Percentiles rank a stretch among this genome's conserved stretches.
Evolutionary conservation across 2,113 vertebrate genomes (phyloP).

Genomic region (Lophochroa leadbeateri): DNA sequence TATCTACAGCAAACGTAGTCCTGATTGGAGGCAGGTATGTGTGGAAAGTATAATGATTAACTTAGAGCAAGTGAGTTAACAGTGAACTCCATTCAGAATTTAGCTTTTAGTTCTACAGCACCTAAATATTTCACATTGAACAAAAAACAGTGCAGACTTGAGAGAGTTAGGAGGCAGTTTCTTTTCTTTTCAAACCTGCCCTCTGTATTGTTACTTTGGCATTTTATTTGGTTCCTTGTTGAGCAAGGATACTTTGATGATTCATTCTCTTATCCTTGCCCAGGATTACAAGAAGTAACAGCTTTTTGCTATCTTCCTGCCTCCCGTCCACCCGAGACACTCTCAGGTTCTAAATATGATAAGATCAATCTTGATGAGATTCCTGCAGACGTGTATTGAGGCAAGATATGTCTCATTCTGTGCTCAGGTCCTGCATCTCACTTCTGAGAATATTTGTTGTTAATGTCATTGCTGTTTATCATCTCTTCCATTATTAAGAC

Average conservation of each 20-base stretch:
- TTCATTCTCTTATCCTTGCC: neutral
- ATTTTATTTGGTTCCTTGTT: neutral
- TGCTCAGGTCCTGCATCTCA: neutral
- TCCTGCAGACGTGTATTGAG: neutral
- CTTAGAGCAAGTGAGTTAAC: neutral
- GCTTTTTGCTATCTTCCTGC: constrained; percentile 6
- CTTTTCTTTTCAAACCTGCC: neutral
- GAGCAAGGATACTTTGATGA: neutral
- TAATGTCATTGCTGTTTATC: neutral
- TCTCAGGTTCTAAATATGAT: neutral
- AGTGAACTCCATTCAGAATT: neutral
- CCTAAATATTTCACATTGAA: neutral
- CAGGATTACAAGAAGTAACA: neutral
- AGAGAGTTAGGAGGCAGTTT: neutral
- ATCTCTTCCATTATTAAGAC: neutral
- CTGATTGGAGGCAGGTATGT: neutral
- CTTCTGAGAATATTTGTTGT: constrained; percentile 36
- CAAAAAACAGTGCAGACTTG: neutral
- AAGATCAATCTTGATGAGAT: constrained; percentile 49
- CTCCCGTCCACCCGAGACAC: neutral
- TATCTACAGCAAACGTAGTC: fast-evolving
- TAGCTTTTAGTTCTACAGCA: neutral
- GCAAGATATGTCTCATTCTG: neutral
- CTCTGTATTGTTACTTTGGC: neutral
- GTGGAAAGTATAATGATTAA: neutral